Percentiles rank a stretch among this genome's conserved stretches.
These are phyloP conservation scores for Noctilio leporinus DNA, from an alignment of 2,113 vertebrate species.

Conservation along the genomic window DNA sequence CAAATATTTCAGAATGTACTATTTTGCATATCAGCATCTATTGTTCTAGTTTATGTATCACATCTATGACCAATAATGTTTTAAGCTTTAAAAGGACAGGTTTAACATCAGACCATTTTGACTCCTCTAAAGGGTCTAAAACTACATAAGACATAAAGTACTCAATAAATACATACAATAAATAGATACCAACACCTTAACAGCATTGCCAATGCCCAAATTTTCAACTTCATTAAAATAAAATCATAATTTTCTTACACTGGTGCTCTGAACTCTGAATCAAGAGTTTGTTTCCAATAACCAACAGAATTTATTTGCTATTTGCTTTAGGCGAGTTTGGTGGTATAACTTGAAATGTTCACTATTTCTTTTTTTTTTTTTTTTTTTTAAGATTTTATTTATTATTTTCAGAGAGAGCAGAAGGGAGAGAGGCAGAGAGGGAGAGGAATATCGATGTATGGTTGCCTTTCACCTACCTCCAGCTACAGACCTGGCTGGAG, in stretches of 20 bases:
- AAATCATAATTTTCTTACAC: constrained; percentile 24
- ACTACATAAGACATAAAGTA: neutral
- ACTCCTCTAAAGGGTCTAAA: neutral
- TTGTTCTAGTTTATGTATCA: constrained; percentile 21
- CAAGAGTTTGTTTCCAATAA: constrained; percentile 27
- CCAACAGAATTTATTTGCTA: constrained; percentile 12
- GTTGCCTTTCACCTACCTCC: too few relatives aligned
- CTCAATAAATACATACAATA: constrained; percentile 17
- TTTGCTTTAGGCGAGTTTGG: neutral
- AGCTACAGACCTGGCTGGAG: too few relatives aligned
- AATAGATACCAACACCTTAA: neutral
- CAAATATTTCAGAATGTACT: constrained; percentile 49
- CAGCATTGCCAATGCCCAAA: neutral
- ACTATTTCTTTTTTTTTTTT: too few relatives aligned
- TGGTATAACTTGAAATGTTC: neutral
- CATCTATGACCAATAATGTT: neutral
- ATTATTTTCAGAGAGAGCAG: too few relatives aligned
- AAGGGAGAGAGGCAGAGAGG: too few relatives aligned
- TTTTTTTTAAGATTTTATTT: too few relatives aligned
- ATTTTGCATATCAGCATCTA: constrained; percentile 37
- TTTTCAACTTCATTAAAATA: constrained; percentile 36
- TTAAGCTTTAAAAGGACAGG: constrained; percentile 31
- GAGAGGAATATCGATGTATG: too few relatives aligned
- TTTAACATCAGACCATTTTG: neutral
- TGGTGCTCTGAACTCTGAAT: constrained; percentile 14